These are phyloP conservation scores for Alces alces DNA, from an alignment of 2,113 vertebrate species.

Conservation along the genomic window DNA sequence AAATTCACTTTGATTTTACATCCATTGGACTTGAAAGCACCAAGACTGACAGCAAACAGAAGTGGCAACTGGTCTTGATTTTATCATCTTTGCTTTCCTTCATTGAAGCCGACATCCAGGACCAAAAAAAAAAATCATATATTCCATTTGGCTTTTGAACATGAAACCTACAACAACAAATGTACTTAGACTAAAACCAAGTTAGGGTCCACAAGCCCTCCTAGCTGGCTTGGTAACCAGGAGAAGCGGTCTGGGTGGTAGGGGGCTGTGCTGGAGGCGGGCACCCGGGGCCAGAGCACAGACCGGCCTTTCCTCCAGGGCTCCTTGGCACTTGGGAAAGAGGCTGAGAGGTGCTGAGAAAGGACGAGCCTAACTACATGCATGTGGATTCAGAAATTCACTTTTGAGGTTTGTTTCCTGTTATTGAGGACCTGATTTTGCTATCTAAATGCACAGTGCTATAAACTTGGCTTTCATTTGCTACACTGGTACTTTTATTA, in stretches of 20 bases:
- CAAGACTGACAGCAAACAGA: background rate
- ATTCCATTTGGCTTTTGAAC: background rate
- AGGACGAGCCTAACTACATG: background rate
- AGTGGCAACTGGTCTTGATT: background rate
- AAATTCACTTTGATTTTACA: background rate
- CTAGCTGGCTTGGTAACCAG: background rate
- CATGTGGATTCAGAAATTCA: background rate
- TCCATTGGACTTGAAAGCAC: background rate
- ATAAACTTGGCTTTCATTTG: conserved; percentile 24
- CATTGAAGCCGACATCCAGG: background rate
- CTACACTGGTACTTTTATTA: conserved; percentile 13
- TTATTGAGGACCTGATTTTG: conserved; percentile 21
- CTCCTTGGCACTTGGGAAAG: conserved; percentile 59
- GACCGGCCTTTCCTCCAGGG: background rate
- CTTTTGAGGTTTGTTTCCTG: conserved; percentile 29
- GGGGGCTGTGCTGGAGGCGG: background rate
- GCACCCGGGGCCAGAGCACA: background rate
- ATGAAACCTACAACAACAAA: background rate
- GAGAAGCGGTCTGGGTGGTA: background rate
- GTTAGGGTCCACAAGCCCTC: background rate
- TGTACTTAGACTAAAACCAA: background rate
- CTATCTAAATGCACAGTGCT: conserved; percentile 48
- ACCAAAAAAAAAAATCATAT: background rate
- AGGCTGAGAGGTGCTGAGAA: background rate
- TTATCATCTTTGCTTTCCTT: background rate